Percentiles rank a stretch among this genome's conserved stretches.
These are phyloP conservation scores for Aphidoletes aphidimyza DNA, from an alignment of 2,888 invertebrate genomes.

Conservation along the genomic window DNA sequence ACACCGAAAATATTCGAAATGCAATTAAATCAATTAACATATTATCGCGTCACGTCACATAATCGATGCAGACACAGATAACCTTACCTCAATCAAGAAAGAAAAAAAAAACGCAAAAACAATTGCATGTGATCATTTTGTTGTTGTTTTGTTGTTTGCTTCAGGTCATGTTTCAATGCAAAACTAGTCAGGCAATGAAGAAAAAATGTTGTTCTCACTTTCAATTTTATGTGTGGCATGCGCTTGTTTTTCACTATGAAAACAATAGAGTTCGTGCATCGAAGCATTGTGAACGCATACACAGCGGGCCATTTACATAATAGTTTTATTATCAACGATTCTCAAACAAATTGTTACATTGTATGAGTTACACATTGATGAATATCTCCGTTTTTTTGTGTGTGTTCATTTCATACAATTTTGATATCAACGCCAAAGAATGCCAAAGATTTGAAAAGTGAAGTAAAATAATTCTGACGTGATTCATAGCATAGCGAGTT, in stretches of 20 bases:
- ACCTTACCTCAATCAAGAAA: background rate
- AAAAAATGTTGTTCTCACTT: constrained; percentile 34
- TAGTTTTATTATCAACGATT: background rate
- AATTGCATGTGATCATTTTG: constrained; percentile 32
- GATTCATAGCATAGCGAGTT: too few relatives aligned
- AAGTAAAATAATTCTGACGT: background rate
- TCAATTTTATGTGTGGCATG: background rate
- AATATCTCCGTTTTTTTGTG: too few relatives aligned
- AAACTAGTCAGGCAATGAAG: background rate
- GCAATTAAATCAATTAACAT: constrained; percentile 30
- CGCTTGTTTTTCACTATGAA: background rate
- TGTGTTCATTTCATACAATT: constrained; percentile 20
- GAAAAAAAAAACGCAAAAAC: background rate
- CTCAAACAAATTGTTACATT: constrained; percentile 2
- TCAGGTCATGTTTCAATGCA: background rate
- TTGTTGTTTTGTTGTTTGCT: background rate
- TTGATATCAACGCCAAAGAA: constrained; percentile 13
- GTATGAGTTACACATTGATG: background rate
- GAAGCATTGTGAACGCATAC: too few relatives aligned
- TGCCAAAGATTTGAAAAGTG: background rate
- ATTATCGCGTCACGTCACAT: background rate
- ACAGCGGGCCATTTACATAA: background rate
- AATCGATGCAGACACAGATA: constrained; percentile 3
- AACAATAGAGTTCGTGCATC: constrained; percentile 42
- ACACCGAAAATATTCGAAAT: background rate